Percentiles rank a stretch among this genome's conserved stretches.
Evolutionary conservation across 2,797 vertebrate species (phyloP).

Genomic region (Scyliorhinus canicula): DNA sequence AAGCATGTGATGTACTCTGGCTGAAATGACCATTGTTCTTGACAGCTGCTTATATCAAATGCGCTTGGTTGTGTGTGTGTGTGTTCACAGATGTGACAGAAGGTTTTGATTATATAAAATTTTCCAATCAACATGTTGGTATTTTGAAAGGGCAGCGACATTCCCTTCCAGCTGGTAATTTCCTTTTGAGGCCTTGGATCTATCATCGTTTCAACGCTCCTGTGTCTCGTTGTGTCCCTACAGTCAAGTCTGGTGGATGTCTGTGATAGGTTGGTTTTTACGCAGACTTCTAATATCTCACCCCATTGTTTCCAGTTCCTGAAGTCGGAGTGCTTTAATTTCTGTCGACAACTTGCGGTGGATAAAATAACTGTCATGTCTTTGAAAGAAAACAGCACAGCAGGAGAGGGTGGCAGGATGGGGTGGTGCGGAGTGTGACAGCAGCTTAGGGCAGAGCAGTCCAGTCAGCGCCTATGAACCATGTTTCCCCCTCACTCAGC

Average conservation of each 20-base stretch:
- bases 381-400: too few species aligned
- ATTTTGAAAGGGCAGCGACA: constrained; percentile 5
- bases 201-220: not conserved
- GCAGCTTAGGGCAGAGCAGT: not conserved
- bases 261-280: not conserved
- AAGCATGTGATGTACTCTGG: not conserved
- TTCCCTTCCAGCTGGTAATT: constrained; percentile 12
- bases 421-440: too few species aligned
- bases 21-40: not conserved
- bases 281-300: not conserved
- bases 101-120: constrained; percentile 27
- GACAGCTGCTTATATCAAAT: not conserved
- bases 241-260: not conserved
- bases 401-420: too few species aligned
- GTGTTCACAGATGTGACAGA: constrained; percentile 16
- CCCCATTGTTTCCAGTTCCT: not conserved
- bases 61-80: not conserved
- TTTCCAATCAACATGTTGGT: not conserved
- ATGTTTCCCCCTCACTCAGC: not conserved
- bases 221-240: not conserved
- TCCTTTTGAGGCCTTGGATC: not conserved
- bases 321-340: not conserved
- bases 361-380: too few species aligned
- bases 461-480: not conserved
- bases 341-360: not conserved